These are phyloP conservation scores for Mamestra configurata DNA, from an alignment of 1,140 invertebrate genomes.

Conservation along the genomic window DNA sequence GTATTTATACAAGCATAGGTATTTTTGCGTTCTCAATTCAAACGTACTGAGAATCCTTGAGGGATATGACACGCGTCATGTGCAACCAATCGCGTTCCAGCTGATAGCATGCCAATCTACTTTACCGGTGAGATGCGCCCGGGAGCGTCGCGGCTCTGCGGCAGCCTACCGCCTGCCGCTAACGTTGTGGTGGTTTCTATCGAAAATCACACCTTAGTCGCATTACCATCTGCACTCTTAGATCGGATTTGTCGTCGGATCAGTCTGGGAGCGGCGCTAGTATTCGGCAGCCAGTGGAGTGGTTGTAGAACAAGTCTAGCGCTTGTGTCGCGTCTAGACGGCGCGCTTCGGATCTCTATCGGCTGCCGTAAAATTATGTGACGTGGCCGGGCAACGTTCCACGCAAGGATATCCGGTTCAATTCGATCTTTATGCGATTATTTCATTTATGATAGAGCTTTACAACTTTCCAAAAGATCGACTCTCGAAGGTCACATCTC, in stretches of 20 bases:
- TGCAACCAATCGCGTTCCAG: conserved; percentile 56
- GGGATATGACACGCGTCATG: conserved; percentile 61
- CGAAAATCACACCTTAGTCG: conserved; percentile 71
- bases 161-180: conserved; percentile 25
- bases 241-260: conserved; percentile 71
- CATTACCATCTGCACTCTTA: conserved; percentile 66
- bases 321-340: conserved; percentile 83
- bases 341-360: conserved; percentile 77
- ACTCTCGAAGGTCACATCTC: no score
- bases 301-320: conserved; percentile 77
- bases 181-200: conserved; percentile 57
- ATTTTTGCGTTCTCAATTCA: conserved; percentile 31
- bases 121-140: conserved; percentile 56
- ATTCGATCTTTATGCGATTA: conserved; percentile 65
- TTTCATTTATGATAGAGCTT: conserved; percentile 58
- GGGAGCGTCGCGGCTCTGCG: conserved; percentile 38
- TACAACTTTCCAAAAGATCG: conserved; percentile 33
- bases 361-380: conserved; percentile 81
- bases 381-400: conserved; percentile 65
- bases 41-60: conserved; percentile 10
- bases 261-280: conserved; percentile 59
- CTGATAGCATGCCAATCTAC: conserved; percentile 60
- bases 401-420: conserved; percentile 63
- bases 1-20: conserved; percentile 10
- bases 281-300: conserved; percentile 56